Evolutionary conservation across 2,888 invertebrate species (phyloP).

Genomic region (Miltochrista miniata): DNA sequence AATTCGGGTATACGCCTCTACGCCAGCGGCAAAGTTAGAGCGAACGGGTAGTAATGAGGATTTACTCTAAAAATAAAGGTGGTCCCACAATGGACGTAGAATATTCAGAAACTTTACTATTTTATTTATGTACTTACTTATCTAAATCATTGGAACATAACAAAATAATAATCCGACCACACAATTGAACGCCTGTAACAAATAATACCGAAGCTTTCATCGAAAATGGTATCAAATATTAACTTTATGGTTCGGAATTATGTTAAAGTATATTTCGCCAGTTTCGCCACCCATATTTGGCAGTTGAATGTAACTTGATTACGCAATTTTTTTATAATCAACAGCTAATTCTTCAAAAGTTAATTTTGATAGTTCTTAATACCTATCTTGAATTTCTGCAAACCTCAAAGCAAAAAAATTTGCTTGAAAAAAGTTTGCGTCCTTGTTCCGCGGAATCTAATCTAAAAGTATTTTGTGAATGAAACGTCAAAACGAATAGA

Average conservation of each 20-base stretch:
- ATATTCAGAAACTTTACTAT: too few species aligned
- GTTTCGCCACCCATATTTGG: neutral
- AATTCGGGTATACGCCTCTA: too few species aligned
- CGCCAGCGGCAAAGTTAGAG: too few species aligned
- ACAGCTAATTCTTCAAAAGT: neutral
- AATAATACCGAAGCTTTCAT: neutral
- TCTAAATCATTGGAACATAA: neutral
- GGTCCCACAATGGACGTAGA: too few species aligned
- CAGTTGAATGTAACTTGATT: constrained; percentile 23
- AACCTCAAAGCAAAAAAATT: neutral
- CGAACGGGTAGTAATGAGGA: too few species aligned
- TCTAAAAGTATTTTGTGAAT: constrained; percentile 21
- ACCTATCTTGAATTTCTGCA: too few species aligned
- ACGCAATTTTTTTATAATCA: too few species aligned
- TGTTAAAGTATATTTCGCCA: neutral
- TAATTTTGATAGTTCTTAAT: too few species aligned
- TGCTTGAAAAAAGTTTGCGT: neutral
- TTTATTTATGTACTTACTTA: too few species aligned
- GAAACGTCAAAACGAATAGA: constrained; percentile 25
- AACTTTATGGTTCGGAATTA: neutral
- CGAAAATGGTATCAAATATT: neutral
- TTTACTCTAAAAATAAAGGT: too few species aligned
- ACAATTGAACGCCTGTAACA: neutral
- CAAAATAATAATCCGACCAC: neutral
- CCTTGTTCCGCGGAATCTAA: neutral